A percentile compares a stretch with the other conserved stretches of the same genome.
phyloP scores from a whole-genome alignment of 2,113 vertebrate species.

The Anolis sagrei region DNA sequence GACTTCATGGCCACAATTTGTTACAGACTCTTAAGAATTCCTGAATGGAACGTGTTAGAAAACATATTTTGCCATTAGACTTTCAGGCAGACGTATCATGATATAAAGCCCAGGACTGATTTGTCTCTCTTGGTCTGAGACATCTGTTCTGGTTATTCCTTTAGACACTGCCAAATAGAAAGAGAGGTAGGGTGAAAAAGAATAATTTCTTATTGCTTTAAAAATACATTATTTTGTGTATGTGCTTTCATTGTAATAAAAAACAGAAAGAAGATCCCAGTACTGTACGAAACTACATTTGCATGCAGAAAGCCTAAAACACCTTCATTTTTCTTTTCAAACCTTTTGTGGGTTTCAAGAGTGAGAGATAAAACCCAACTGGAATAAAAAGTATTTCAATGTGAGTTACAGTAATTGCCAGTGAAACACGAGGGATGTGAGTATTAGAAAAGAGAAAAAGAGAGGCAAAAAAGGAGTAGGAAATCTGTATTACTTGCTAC shows the following conservation, averaged over 20 bases:
- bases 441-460: neutral
- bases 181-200: neutral
- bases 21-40: neutral
- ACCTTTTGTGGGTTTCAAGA: constrained; percentile 25
- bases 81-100: neutral
- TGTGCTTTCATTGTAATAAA: constrained; percentile 22
- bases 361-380: constrained; percentile 25
- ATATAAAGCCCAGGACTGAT: neutral
- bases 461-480: constrained; percentile 8
- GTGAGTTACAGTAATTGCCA: constrained; percentile 28
- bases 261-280: neutral
- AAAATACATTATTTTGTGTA: constrained; percentile 8
- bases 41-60: constrained; percentile 13
- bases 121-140: neutral
- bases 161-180: neutral
- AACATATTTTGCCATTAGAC: neutral
- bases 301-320: constrained; percentile 36
- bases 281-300: constrained; percentile 36
- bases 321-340: constrained; percentile 28
- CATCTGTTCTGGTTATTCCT: neutral
- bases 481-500: constrained; percentile 1
- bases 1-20: neutral
- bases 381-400: neutral
- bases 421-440: neutral
- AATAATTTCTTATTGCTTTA: neutral